Evolutionary conservation across 2,797 vertebrate species (phyloP).

Genomic region (Naso thynnoides): DNA sequence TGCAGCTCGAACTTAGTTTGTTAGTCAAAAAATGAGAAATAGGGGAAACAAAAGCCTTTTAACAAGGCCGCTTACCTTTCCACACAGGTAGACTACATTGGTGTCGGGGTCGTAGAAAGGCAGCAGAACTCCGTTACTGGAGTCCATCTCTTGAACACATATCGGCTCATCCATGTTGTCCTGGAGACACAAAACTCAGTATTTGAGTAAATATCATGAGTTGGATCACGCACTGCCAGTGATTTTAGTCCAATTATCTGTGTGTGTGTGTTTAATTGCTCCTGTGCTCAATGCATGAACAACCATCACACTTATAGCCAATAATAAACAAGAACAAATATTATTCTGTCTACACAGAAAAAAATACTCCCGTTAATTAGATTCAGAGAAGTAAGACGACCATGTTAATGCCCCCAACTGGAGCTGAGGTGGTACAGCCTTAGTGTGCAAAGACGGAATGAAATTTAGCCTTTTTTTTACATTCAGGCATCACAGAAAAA

Average conservation of each 20-base stretch:
- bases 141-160: constrained; percentile 98
- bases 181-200: constrained; percentile 74
- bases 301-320: neutral
- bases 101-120: constrained; percentile 98
- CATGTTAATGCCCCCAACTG: constrained; percentile 55
- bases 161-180: constrained; percentile 97
- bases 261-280: no score
- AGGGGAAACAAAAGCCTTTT: neutral
- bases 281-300: neutral
- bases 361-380: neutral
- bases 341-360: neutral
- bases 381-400: no score
- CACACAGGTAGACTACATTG: constrained; percentile 95
- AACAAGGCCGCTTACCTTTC: constrained; percentile 86
- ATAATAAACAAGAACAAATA: neutral
- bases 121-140: constrained; percentile 95
- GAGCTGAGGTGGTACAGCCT: constrained; percentile 9
- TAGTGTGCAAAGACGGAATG: neutral
- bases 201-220: neutral
- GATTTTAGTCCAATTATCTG: neutral
- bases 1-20: neutral
- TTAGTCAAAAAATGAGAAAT: neutral
- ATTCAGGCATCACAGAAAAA: neutral
- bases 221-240: neutral
- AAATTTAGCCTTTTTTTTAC: neutral